Percentiles rank a stretch among this genome's conserved stretches.
Conservation (phyloP, 2,113 vertebrate genomes). For the Agapornis roseicollis region DNA sequence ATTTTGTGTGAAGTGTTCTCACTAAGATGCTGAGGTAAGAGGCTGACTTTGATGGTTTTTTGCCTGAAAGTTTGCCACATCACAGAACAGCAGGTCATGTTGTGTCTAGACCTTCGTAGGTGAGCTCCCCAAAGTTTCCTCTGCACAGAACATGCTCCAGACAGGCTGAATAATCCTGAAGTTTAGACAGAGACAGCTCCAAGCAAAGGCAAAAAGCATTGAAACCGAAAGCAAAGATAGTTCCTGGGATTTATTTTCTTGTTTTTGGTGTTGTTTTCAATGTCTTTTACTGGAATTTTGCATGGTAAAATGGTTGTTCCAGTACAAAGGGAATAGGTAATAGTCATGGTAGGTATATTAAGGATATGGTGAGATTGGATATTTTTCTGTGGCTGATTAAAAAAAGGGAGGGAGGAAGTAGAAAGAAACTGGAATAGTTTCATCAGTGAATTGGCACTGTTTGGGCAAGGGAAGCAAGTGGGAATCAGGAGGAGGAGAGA, state of each 20-base stretch:
- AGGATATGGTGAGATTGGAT: not conserved
- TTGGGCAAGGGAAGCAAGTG: not conserved
- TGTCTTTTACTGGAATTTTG: not conserved
- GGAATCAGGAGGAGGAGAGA: not conserved
- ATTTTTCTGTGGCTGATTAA: not conserved
- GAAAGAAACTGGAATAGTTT: not conserved
- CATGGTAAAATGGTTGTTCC: not conserved
- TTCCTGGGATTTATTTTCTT: not conserved
- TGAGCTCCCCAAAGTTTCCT: not conserved
- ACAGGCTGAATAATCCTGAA: not conserved
- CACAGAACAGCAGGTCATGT: not conserved
- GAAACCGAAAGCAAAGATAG: not conserved
- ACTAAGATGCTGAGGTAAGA: not conserved
- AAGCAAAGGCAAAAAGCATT: not conserved
- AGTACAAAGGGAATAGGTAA: not conserved
- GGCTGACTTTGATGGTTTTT: not conserved
- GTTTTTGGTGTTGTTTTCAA: not conserved
- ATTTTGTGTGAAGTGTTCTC: not conserved
- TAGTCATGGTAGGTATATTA: not conserved
- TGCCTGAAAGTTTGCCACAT: not conserved
- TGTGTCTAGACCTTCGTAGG: not conserved
- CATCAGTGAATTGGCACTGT: not conserved
- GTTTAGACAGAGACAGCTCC: not conserved
- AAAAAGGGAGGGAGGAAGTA: not conserved
- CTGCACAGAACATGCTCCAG: not conserved